Base-by-base conservation (phyloP, 2,888 invertebrate species). In the Drosophila phalerata region DNA sequence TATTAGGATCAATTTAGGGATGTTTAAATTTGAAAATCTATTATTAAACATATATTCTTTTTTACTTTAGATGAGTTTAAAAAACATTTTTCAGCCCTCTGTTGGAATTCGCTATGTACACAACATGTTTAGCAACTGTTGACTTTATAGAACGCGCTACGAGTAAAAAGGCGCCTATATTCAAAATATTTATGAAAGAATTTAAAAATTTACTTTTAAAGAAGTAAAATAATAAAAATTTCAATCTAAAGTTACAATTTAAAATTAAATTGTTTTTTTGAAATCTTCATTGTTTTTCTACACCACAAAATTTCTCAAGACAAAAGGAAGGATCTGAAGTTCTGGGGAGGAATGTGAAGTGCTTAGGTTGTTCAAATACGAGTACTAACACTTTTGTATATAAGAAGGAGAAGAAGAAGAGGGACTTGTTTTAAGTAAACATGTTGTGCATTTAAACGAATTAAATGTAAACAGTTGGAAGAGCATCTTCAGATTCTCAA, bases 391-490 rank as follows among this genome's bases (percentile, higher is more conserved):
- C 42, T 73, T 68, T 49, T 17, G 15, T 32, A 45, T 17, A 9
- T 22, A 28, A 6, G 22, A 13, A 47, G 38, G 32, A n/a, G 11
- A 58, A 47, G 38, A 38, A n/a, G 11, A 58, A 70, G 49, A 37
- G 49, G 8, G 43, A 30, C 15, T 62, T 34, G 38, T 67, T 40
- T 47, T 42, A 47, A 48, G 49, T 56, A 80, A 77, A 78, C 69
- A 78, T 67, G 64, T 53, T 65, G 75, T 53, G 43, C 64, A 72
- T 75, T 70, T 70, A 53, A 76, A 49, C 52, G 69, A 80, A 80
- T 73, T 73, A 78, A 78, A 80, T 71, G 73, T 70, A 80, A 80
- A 80, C 75, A 79, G 52, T 63, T 76, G 17, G 1, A 30, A 13
- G 13, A 38, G 10, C 56, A 10, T 75, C 48, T 73, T 53, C 53